Percentiles rank a stretch among this genome's conserved stretches.
phyloP scores from a whole-genome alignment of 2,888 invertebrate species.

The Troilus luridus region DNA sequence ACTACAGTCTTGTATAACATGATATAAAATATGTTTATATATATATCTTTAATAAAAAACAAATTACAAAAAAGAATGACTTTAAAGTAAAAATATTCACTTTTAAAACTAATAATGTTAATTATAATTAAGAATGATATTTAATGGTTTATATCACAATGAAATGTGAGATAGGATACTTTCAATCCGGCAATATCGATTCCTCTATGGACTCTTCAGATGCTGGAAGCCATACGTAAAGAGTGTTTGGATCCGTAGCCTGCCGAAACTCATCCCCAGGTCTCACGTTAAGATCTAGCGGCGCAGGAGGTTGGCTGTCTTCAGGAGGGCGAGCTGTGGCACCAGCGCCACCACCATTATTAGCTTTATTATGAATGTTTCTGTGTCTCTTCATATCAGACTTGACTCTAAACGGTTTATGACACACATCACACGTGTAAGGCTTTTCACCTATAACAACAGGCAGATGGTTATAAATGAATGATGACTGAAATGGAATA shows the following conservation, averaged over 20 bases:
- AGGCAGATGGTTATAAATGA: neutral
- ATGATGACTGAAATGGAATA: neutral
- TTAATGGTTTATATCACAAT: constrained; percentile 41
- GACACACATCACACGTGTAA: constrained; percentile 81
- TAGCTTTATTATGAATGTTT: constrained; percentile 75
- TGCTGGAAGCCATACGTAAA: constrained; percentile 67
- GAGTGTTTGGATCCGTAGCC: constrained; percentile 64
- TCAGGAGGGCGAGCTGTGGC: constrained; percentile 62
- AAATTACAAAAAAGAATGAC: constrained; percentile 43
- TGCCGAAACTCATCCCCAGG: constrained; percentile 63
- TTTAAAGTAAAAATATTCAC: constrained; percentile 32
- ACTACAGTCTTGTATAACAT: constrained; percentile 58
- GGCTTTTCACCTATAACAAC: constrained; percentile 79
- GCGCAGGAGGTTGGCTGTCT: constrained; percentile 61
- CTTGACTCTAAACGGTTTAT: constrained; percentile 85
- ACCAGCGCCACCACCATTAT: constrained; percentile 31
- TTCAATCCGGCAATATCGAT: constrained; percentile 65
- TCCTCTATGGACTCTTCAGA: constrained; percentile 61
- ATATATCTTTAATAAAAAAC: constrained; percentile 51
- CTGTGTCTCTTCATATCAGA: constrained; percentile 88
- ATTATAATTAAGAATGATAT: constrained; percentile 49
- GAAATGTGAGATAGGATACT: constrained; percentile 22
- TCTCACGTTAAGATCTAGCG: constrained; percentile 66
- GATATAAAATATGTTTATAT: constrained; percentile 53
- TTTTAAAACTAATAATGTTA: constrained; percentile 10